Conservation (phyloP, 2,888 invertebrate genomes). For the Ariolimax columbianus region DNA sequence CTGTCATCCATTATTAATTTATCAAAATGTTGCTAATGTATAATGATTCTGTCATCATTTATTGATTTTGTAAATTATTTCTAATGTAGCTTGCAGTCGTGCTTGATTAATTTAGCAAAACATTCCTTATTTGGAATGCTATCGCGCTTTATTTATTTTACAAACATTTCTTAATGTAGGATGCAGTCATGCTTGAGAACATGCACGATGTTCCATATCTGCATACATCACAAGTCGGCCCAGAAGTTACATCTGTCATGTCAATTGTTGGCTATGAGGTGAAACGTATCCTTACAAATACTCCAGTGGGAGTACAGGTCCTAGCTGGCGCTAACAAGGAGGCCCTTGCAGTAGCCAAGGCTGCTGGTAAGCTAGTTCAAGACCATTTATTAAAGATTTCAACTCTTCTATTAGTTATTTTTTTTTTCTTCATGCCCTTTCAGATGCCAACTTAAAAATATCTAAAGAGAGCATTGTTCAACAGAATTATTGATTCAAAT, state of each 20-base stretch:
- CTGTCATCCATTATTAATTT: too few relatives aligned
- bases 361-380: conserved; percentile 82
- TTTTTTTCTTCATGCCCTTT: not conserved
- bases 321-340: conserved; percentile 88
- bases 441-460: too few relatives aligned
- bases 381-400: too few relatives aligned
- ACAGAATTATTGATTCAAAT: too few relatives aligned
- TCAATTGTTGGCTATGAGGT: conserved; percentile 83
- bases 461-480: too few relatives aligned
- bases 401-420: not conserved
- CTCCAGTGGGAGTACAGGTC: conserved; percentile 81
- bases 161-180: conserved; percentile 79
- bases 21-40: too few relatives aligned
- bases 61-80: too few relatives aligned
- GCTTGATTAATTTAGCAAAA: too few relatives aligned
- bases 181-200: conserved; percentile 87
- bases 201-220: conserved; percentile 89
- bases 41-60: too few relatives aligned
- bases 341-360: conserved; percentile 87
- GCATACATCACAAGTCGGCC: conserved; percentile 82
- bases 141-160: not conserved
- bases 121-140: too few relatives aligned
- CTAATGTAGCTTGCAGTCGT: too few relatives aligned
- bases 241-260: conserved; percentile 86
- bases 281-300: conserved; percentile 80